These are phyloP conservation scores for Apeltes quadracus DNA, from an alignment of 2,113 vertebrate genomes.

Conservation along the genomic window DNA sequence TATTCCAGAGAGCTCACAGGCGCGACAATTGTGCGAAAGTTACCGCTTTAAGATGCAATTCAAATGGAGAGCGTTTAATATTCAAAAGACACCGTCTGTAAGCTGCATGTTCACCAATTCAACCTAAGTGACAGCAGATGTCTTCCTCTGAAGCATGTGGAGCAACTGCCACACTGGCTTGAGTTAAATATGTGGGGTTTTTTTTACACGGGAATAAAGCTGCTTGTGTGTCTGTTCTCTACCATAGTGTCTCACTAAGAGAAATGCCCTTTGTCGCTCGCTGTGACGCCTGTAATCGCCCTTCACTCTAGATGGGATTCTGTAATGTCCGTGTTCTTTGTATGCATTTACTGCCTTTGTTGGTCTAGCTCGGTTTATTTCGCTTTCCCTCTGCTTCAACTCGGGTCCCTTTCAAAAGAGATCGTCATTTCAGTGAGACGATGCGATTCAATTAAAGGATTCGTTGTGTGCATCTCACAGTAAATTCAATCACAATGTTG, in stretches of 20 bases:
- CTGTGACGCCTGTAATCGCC: neutral
- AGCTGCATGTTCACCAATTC: neutral
- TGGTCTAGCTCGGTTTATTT: neutral
- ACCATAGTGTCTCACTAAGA: too few relatives aligned
- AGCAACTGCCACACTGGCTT: neutral
- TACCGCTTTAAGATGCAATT: neutral
- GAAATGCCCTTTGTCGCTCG: too few relatives aligned
- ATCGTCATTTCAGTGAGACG: neutral
- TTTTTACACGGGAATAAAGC: neutral
- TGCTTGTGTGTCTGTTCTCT: too few relatives aligned
- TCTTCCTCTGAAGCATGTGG: conserved; percentile 2
- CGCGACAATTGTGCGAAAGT: neutral
- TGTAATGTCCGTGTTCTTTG: neutral
- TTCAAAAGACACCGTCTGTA: neutral
- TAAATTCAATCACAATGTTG: neutral
- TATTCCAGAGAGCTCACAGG: neutral
- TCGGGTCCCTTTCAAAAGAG: neutral
- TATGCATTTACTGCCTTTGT: neutral
- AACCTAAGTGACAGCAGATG: neutral
- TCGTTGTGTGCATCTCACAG: neutral
- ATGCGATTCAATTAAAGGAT: neutral
- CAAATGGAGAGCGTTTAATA: neutral
- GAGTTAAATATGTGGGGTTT: too few relatives aligned
- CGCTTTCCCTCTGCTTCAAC: neutral
- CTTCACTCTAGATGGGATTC: neutral